Base-by-base conservation (phyloP, 2,888 invertebrate species). In the Candidula unifasciata region DNA sequence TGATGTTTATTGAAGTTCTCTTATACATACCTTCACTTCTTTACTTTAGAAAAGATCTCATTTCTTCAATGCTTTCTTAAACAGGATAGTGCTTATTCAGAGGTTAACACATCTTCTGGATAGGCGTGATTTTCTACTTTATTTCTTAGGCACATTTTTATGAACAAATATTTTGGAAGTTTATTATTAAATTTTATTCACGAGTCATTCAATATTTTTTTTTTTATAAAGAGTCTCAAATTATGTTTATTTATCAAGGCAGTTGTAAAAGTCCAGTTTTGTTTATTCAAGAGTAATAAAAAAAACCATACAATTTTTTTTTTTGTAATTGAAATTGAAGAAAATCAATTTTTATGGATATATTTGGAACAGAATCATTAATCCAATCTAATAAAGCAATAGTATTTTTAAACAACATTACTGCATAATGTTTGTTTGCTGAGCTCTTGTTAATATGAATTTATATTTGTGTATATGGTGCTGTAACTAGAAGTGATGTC, bases 31-130 rank as follows among this genome's bases (percentile, higher is more conserved):
- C n/a, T 52, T 44, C 10, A 5, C 73, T 52, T 44, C n/a, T 24
- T 6, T 8, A 44, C 27, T 44, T 73, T 73, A 3, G 5, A 37
- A n/a, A 44, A 30, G 33, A 24, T 64, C 37, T 78, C 78, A 78
- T 57, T 64, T 78, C 37, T 66, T 24, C 37, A 24, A 78, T 30
- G 54, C 27, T 21, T 44, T 52, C 54, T 16, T 69, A 54, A 30
- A 30, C n/a, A 60, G 74, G 33, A 33, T 73, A 54, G 77, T 52
- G 35, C 83, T 35, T 82, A 44, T 52, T 30, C 83, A 66, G 69
- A 35, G 52, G 54, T 27, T n/a, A 44, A 35, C 74, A 16, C 16
- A 35, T 30, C 33, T 44, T 35, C 35, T 27, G 16, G 24, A 54
- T 60, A 27, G n/a, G 30, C 30, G 24, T 18, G 68, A 18, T 69